A percentile compares a stretch with the other conserved stretches of the same genome.
These are phyloP conservation scores for Centrocercus urophasianus DNA, from an alignment of 2,113 vertebrate genomes.

Conservation along the genomic window DNA sequence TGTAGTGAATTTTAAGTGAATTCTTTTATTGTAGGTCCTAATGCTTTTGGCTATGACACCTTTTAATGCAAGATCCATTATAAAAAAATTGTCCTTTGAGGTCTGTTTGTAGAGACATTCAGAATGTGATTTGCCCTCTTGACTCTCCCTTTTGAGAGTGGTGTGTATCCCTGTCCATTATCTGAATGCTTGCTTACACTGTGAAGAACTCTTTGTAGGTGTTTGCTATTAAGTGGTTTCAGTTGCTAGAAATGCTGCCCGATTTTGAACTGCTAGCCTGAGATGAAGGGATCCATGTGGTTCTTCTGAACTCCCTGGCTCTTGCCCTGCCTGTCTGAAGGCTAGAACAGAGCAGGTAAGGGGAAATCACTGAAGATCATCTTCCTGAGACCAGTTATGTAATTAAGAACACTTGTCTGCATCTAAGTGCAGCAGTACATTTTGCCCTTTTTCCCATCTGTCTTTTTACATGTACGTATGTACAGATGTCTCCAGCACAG, in stretches of 20 bases:
- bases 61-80: background rate
- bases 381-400: background rate
- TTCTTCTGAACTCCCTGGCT: background rate
- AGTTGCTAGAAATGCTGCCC: background rate
- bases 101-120: background rate
- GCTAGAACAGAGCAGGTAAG: background rate
- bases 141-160: background rate
- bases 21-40: background rate
- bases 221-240: background rate
- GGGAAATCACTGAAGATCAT: background rate
- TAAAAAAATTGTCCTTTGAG: background rate
- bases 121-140: background rate
- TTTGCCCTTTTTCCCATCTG: no score
- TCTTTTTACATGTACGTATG: background rate
- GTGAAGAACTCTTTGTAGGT: background rate
- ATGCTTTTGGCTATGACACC: background rate
- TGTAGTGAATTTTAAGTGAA: background rate
- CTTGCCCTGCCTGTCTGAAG: background rate
- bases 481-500: rapidly evolving
- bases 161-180: no score
- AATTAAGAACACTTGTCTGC: background rate
- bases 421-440: no score
- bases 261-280: background rate
- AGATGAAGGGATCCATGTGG: background rate
- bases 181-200: background rate